Conservation (phyloP, 2,888 invertebrate genomes). For the Acanthoscelides obtectus region DNA sequence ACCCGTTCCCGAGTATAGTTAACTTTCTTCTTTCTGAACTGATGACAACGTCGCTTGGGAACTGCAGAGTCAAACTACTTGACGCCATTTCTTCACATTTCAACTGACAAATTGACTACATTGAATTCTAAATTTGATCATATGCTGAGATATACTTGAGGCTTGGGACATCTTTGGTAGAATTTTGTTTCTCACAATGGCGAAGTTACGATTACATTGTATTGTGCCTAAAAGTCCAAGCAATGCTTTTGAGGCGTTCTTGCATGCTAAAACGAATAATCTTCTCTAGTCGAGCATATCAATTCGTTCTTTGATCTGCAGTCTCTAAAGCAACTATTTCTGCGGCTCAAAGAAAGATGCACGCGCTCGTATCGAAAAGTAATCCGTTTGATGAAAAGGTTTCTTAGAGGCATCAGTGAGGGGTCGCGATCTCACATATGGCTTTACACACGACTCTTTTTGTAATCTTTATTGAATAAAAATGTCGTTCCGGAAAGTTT, state of each 20-base stretch:
- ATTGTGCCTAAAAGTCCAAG: no score
- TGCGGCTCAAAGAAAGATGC: neutral
- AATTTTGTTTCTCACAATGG: no score
- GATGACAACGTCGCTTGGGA: no score
- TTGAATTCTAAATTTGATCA: no score
- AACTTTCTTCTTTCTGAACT: no score
- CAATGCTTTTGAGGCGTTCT: neutral
- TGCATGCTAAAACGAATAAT: neutral
- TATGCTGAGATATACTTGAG: no score
- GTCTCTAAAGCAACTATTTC: neutral
- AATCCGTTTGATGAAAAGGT: neutral
- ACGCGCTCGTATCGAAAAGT: neutral
- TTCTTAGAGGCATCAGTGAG: neutral
- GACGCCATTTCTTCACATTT: no score
- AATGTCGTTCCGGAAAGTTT: constrained; percentile 28
- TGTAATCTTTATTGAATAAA: constrained; percentile 45
- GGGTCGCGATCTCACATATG: constrained; percentile 23
- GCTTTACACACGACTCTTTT: constrained; percentile 32
- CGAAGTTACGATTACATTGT: no score
- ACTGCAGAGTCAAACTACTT: no score
- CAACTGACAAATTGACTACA: no score
- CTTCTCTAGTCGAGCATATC: neutral
- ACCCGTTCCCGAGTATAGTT: no score
- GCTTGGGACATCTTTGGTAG: no score
- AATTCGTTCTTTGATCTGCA: neutral